Evolutionary conservation across 2,797 vertebrate species (phyloP).

Genomic region (Phrynocephalus vlangalii): DNA sequence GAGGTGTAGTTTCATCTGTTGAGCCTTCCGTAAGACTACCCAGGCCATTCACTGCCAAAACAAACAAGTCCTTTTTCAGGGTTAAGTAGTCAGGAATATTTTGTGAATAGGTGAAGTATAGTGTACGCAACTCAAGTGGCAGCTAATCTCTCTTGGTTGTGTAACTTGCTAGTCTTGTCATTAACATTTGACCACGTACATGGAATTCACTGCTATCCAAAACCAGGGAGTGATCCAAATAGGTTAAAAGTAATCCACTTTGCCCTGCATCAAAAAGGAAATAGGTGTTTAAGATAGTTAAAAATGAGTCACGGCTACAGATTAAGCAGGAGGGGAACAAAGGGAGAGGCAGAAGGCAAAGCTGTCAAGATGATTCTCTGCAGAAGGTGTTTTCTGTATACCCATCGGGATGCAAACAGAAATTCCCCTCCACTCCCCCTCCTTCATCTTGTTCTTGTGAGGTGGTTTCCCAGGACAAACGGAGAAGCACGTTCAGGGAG

Average conservation of each 20-base stretch:
- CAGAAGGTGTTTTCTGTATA: background rate
- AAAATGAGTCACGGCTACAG: constrained; percentile 20
- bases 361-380: constrained; percentile 10
- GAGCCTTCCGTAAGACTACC: background rate
- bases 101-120: background rate
- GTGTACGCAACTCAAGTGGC: background rate
- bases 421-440: constrained; percentile 19
- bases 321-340: background rate
- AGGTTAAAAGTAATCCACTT: constrained; percentile 25
- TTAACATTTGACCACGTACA: background rate
- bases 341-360: constrained; percentile 17
- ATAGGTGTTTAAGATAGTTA: constrained; percentile 7
- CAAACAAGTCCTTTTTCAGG: background rate
- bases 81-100: background rate
- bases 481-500: background rate
- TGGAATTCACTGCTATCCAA: background rate
- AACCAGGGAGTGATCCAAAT: constrained; percentile 10
- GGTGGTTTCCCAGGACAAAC: constrained; percentile 1
- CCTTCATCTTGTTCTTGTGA: background rate
- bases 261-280: constrained; percentile 6
- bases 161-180: background rate
- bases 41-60: background rate
- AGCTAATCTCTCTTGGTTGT: background rate
- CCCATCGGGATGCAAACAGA: background rate
- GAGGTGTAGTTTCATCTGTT: background rate